Conservation (phyloP, 1,140 invertebrate species). For the Anoplolepis gracilipes region DNA sequence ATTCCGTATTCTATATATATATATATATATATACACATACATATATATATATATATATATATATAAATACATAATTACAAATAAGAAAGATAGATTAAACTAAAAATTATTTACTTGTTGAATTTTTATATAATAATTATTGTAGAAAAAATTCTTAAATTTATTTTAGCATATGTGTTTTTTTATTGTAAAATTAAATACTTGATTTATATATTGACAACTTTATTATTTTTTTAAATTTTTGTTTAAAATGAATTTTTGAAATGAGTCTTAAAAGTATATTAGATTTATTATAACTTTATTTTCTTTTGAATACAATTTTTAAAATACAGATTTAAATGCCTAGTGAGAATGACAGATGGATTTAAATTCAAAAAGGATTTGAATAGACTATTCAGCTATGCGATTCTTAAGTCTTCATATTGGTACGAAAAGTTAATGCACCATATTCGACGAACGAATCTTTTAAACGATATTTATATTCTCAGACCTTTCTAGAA, state of each 20-base stretch:
- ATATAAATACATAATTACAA: no score
- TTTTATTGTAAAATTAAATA: not conserved
- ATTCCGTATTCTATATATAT: no score
- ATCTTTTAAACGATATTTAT: constrained; percentile 19
- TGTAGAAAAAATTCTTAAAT: not conserved
- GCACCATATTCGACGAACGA: constrained; percentile 5
- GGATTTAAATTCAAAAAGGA: constrained; percentile 47
- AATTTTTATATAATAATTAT: not conserved
- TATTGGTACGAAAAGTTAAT: constrained; percentile 42
- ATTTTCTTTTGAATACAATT: not conserved
- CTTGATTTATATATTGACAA: not conserved
- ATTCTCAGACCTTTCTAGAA: not conserved
- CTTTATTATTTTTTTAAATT: not conserved
- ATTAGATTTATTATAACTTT: constrained; percentile 22
- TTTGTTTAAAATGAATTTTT: not conserved
- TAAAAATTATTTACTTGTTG: constrained; percentile 3
- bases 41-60: no score
- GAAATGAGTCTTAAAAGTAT: not conserved
- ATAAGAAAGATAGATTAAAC: not conserved
- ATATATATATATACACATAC: no score
- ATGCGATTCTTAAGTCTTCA: constrained; percentile 32
- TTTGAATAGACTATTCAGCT: constrained; percentile 38
- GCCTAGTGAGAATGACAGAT: constrained; percentile 19
- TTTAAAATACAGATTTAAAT: constrained; percentile 46
- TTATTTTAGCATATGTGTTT: not conserved